Base-by-base conservation (phyloP, 2,888 invertebrate genomes). In the Thysanoteuthis rhombus region DNA sequence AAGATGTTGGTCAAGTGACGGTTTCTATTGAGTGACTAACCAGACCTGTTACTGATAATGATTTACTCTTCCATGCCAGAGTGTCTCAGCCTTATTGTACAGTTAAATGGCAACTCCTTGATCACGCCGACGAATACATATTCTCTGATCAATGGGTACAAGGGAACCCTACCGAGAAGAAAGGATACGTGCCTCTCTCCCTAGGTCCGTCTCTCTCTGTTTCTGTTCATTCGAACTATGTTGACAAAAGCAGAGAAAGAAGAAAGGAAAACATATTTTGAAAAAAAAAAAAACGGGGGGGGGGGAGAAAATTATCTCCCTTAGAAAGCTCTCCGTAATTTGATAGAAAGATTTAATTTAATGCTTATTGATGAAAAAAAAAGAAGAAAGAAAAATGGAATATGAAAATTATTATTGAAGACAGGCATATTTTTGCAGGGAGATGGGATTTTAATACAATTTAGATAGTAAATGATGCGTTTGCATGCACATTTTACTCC, bases 271-370 rank as follows among this genome's bases (percentile, higher is more conserved):
- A 22, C 52, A 22, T 52, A 52, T 52, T 52, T 42, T 0, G 16
- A 42, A 58, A 58, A 3, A 36, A 16, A 19, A 32, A 75, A 75
- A 75, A 75, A n/a, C 0, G 8, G 1, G 19, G 16, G 36, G 75
- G 75, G 36, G 12, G 36, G 75, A 75, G n/a, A 75, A n/a, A 75
- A 75, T 75, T 75, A 75, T 75, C 75, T 75, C n/a, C n/a, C n/a
- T 75, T 75, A 16, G 75, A 75, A 75, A 75, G n/a, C 16, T 25
- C 16, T 2, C n/a, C 75, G 75, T 75, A 75, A 75, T 75, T 75
- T 75, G n/a, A 75, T 75, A 75, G 75, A 75, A 75, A 75, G n/a
- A 75, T 75, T 75, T 75, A 75, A 75, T 75, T 75, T 75, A 75
- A 75, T 75, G 75, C 19, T 4, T n/a, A 75, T 75, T 36, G 75